Percentiles rank a stretch among this genome's conserved stretches.
Evolutionary conservation across 2,797 vertebrate genomes (phyloP).

Genomic region (Chrysocyon brachyurus): DNA sequence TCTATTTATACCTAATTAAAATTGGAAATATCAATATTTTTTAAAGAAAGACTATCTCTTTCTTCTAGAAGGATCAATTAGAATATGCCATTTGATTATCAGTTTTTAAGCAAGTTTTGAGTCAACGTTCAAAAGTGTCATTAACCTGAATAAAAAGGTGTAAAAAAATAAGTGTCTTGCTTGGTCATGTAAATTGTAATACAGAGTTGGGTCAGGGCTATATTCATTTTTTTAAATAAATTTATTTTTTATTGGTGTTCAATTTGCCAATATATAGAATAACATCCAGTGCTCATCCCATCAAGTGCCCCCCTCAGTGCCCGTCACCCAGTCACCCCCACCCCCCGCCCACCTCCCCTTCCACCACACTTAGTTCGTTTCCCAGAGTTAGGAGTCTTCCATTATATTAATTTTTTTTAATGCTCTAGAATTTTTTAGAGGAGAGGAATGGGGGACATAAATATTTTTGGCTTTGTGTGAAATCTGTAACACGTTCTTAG

Average conservation of each 20-base stretch:
- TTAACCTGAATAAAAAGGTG: background rate
- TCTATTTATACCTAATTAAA: background rate
- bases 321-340: no score
- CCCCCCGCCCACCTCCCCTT: no score
- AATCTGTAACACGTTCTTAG: background rate
- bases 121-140: background rate
- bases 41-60: background rate
- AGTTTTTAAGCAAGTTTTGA: background rate
- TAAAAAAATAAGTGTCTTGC: background rate
- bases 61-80: background rate
- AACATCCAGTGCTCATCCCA: no score
- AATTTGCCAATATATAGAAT: no score
- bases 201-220: background rate
- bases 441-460: background rate
- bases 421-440: background rate
- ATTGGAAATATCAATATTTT: background rate
- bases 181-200: background rate
- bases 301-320: no score
- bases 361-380: no score
- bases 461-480: background rate
- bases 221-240: background rate
- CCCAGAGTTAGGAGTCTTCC: no score
- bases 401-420: background rate
- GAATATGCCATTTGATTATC: background rate
- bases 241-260: no score